A percentile compares a stretch with the other conserved stretches of the same genome.
These are phyloP conservation scores for Heliconius himera DNA, from an alignment of 1,140 invertebrate species.

Conservation along the genomic window DNA sequence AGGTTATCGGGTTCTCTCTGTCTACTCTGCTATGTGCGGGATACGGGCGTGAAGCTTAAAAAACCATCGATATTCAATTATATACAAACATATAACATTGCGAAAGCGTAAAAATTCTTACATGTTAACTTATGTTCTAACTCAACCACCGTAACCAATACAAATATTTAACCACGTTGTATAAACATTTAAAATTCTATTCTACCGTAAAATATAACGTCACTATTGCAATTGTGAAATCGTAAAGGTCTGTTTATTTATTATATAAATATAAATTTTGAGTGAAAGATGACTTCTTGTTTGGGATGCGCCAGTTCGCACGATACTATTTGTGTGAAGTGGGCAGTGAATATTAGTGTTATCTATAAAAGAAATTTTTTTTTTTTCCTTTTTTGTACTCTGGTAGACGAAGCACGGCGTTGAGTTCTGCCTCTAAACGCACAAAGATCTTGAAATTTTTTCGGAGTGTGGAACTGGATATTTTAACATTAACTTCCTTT, in stretches of 20 bases:
- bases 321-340: not conserved
- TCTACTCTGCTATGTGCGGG: no score
- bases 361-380: not conserved
- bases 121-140: not conserved
- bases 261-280: not conserved
- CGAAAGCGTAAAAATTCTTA: not conserved
- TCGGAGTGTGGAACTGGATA: no score
- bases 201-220: slow-evolving; percentile 8
- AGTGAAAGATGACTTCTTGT: slow-evolving; percentile 2
- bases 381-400: no score
- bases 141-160: not conserved
- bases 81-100: not conserved
- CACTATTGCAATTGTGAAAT: slow-evolving; percentile 7
- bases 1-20: no score
- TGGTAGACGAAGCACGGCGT: no score
- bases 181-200: slow-evolving; percentile 10
- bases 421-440: no score
- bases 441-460: no score
- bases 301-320: slow-evolving; percentile 1
- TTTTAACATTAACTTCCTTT: no score
- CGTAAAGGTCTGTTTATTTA: not conserved
- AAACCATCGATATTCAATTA: not conserved
- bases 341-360: not conserved
- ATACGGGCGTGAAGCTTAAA: no score
- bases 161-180: not conserved